Evolutionary conservation across 64 coral and sea anemone species (phyloP), one percentile per base, ranked within the genome.

Genomic region (Anthopleura sola): DNA sequence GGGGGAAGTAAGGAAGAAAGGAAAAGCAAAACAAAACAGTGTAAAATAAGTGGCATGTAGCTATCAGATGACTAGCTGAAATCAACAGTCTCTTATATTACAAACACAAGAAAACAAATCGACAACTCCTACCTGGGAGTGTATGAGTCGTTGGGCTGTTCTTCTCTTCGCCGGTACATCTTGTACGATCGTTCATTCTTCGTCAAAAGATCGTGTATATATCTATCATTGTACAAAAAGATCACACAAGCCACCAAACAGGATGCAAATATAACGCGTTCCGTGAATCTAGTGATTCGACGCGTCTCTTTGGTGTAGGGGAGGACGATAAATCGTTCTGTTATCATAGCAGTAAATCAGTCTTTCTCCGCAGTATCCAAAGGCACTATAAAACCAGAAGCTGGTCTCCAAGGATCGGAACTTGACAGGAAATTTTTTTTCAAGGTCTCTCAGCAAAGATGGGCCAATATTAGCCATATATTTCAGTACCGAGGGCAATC

Each of bases 291-390:
- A 75, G 26, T 75, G 68, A 3, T 11, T 14, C 68, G 68, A 20
- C 68, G 68, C 26, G 68, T 26, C 14, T 75, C n/a, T 10, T 14
- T 75, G 14, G 19, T 75, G n/a, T 75, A 56, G 55, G 17, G 17
- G 16, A n/a, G 68, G n/a, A 36, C 68, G n/a, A 75, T n/a, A 75
- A 75, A 75, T 16, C 68, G n/a, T 75, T 75, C 68, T 75, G 68
- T 75, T 0, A 75, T 75, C 68, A 75, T 44, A 44, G 0, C 9
- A 44, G 4, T 44, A 2, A 44, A 44, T 44, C 9, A n/a, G n/a
- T n/a, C n/a, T n/a, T n/a, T n/a, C n/a, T n/a, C n/a, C n/a, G n/a
- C n/a, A n/a, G n/a, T n/a, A n/a, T n/a, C n/a, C n/a, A n/a, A n/a
- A n/a, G n/a, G n/a, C n/a, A n/a, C n/a, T n/a, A n/a, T n/a, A n/a